Conservation (phyloP, 2,113 vertebrate species). For the Bungarus multicinctus region DNA sequence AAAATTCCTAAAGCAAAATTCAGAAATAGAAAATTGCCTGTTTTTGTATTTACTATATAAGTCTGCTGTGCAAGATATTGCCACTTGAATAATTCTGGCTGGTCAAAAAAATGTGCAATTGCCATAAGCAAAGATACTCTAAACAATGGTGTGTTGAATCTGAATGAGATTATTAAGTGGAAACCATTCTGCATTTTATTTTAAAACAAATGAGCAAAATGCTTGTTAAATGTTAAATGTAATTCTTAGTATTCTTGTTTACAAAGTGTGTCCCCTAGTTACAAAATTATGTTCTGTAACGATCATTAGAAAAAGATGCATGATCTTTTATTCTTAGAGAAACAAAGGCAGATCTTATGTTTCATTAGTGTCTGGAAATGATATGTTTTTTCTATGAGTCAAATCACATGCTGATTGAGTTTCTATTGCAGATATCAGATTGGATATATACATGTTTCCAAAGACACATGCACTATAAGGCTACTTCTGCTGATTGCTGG, state of each 20-base stretch:
- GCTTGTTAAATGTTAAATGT: background rate
- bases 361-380: background rate
- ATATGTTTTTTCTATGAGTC: background rate
- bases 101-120: constrained; percentile 22
- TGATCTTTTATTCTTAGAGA: background rate
- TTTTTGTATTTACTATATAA: constrained; percentile 25
- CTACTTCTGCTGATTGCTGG: background rate
- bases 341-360: background rate
- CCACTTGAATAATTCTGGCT: constrained; percentile 22
- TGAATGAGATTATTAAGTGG: background rate
- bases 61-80: constrained; percentile 40
- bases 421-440: background rate
- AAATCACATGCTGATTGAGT: background rate
- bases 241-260: background rate
- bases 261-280: background rate
- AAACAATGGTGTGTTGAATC: constrained; percentile 9
- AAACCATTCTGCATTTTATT: background rate
- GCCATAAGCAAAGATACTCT: background rate
- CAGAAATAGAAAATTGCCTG: constrained; percentile 6
- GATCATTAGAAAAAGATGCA: background rate
- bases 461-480: background rate
- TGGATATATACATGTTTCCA: background rate
- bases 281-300: background rate
- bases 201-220: background rate
- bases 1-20: constrained; percentile 13